Percentiles rank a stretch among this genome's conserved stretches.
phyloP scores from a whole-genome alignment of 2,888 invertebrate genomes.

The Allygus modestus region DNA sequence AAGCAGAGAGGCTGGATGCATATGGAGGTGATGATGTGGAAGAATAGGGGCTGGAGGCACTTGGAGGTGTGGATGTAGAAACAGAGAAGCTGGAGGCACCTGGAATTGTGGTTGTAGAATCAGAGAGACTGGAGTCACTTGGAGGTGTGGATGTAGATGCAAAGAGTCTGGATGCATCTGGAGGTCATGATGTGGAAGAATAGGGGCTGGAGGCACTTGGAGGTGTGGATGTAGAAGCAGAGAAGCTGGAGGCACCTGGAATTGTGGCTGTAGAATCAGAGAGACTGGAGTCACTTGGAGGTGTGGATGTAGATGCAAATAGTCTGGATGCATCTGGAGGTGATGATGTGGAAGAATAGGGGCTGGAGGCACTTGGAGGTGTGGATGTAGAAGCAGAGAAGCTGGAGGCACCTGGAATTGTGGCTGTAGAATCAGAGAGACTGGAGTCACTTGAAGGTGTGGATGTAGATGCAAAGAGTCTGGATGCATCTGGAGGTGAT shows the following conservation, averaged over 20 bases:
- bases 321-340: no score
- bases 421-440: neutral
- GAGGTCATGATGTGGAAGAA: neutral
- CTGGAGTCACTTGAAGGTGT: neutral
- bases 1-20: slow-evolving; percentile 29
- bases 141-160: neutral
- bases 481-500: neutral
- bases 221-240: neutral
- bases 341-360: no score
- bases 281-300: neutral
- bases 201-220: neutral
- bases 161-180: neutral
- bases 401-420: neutral
- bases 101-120: slow-evolving; percentile 14
- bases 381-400: neutral
- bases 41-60: no score
- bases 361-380: neutral
- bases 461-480: neutral
- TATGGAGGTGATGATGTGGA: slow-evolving; percentile 15
- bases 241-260: neutral
- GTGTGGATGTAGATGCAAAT: neutral
- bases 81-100: no score
- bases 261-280: neutral
- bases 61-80: slow-evolving; percentile 30
- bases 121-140: neutral